Base-by-base conservation (phyloP, 2,888 invertebrate genomes). In the Ornithoptera alexandrae region DNA sequence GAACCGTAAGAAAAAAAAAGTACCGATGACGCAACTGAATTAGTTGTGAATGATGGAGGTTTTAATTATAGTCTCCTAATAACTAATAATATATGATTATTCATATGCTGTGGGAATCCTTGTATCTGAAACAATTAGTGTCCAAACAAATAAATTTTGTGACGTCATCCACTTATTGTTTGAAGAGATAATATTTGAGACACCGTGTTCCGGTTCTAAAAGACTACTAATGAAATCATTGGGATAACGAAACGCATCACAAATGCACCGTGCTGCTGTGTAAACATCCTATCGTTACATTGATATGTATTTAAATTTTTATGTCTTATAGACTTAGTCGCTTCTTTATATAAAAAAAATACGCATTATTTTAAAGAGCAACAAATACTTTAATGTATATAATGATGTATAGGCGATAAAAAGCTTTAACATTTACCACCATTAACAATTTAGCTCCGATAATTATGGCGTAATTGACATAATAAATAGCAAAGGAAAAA, bases 21-120 rank as follows among this genome's bases (percentile, higher is more conserved):
- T 10, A 30, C 8, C 22, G 57, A 60, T 66, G 66, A 66, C 66
- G 61, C 60, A 60, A 67, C 15, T 12, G 22, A 66, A 67, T 50
- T 50, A 61, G 67, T 56, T 53, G 53, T 36, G 61, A 24, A 46
- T 67, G 39, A 50, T 60, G 46, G 24, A 17, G 5, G 50, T 61
- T 56, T 53, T 61, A 61, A 53, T 61, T 61, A 67, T 50, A 61
- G 22, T 30, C 67, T 36, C 60, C 24, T 39, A 63, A 68, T 56
- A 68, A 59, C 30, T 68, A 24, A 64, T 59, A 59, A 68, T 59
- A 64, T 66, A 66, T 66, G 53, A 60, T 57, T 58, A 57, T 58
- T 24, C 18, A 66, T 58, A 60, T 46, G 30, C 58, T 42, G 59
- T 66, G 65, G 59, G 62, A 63, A 68, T 17, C 36, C n/a, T 39